Conservation (phyloP, 92 coral and sea anemone genomes). For the Phenganax subtilis region DNA sequence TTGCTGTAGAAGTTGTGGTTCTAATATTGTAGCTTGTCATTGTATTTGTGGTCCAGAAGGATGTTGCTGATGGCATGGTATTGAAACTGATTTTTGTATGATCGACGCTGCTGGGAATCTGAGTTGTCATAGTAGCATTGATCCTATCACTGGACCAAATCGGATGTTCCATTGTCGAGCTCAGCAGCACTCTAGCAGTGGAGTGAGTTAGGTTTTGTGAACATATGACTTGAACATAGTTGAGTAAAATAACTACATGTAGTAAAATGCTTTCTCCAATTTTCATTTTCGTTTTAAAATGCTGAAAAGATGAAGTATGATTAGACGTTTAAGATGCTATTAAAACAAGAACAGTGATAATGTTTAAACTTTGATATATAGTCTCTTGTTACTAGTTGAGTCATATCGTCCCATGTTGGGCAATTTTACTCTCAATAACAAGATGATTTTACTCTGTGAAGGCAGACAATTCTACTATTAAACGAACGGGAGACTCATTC, state of each 20-base stretch:
- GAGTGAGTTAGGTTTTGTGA: background rate
- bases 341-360: too few relatives aligned
- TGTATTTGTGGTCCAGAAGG: background rate
- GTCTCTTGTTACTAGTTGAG: too few relatives aligned
- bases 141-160: background rate
- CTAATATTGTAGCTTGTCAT: background rate
- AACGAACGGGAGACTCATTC: too few relatives aligned
- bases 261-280: slow-evolving; percentile 10
- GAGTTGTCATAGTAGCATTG: background rate
- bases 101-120: background rate
- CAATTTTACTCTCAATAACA: too few relatives aligned
- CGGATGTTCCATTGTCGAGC: background rate
- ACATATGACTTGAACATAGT: background rate
- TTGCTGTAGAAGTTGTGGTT: background rate
- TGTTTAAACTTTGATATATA: too few relatives aligned
- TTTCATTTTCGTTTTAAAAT: background rate
- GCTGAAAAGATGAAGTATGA: background rate
- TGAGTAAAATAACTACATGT: background rate
- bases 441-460: too few relatives aligned
- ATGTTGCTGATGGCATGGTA: background rate
- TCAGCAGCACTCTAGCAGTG: background rate
- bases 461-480: too few relatives aligned
- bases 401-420: too few relatives aligned
- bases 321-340: too few relatives aligned
- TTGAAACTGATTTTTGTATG: background rate